These are phyloP conservation scores for Noctua janthina DNA, from an alignment of 2,888 invertebrate species.

Conservation along the genomic window DNA sequence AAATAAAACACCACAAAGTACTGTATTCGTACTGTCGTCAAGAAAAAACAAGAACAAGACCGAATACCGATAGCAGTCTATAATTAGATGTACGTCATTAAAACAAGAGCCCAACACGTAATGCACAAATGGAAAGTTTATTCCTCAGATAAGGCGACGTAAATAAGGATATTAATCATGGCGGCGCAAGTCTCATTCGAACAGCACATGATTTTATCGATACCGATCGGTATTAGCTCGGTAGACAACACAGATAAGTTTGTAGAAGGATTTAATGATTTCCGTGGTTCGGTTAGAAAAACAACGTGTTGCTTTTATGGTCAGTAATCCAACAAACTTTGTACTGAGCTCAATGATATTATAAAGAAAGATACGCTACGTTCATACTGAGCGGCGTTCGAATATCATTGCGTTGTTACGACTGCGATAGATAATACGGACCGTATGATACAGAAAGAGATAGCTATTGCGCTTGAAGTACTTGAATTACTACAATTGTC, in stretches of 20 bases:
- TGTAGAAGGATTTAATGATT: slow-evolving; percentile 15
- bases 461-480: too few relatives aligned
- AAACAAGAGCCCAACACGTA: slow-evolving; percentile 42
- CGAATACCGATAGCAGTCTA: slow-evolving; percentile 49
- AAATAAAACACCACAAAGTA: slow-evolving; percentile 1
- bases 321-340: neutral
- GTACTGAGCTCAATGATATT: neutral
- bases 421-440: too few relatives aligned
- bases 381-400: too few relatives aligned
- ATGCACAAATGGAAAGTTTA: slow-evolving; percentile 75
- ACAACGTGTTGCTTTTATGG: neutral
- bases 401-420: too few relatives aligned
- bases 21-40: slow-evolving; percentile 1
- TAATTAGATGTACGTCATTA: slow-evolving; percentile 58
- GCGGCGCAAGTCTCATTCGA: slow-evolving; percentile 48
- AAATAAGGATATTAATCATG: slow-evolving; percentile 74
- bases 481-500: too few relatives aligned
- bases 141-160: slow-evolving; percentile 65
- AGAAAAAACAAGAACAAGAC: slow-evolving; percentile 48
- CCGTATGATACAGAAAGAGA: too few relatives aligned
- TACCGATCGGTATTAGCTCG: slow-evolving; percentile 36
- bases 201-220: slow-evolving; percentile 57
- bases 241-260: slow-evolving; percentile 32
- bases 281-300: neutral
- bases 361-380: too few relatives aligned